These are phyloP conservation scores for Drosophila sechellia DNA, from an alignment of 1,140 invertebrate species.

Conservation along the genomic window DNA sequence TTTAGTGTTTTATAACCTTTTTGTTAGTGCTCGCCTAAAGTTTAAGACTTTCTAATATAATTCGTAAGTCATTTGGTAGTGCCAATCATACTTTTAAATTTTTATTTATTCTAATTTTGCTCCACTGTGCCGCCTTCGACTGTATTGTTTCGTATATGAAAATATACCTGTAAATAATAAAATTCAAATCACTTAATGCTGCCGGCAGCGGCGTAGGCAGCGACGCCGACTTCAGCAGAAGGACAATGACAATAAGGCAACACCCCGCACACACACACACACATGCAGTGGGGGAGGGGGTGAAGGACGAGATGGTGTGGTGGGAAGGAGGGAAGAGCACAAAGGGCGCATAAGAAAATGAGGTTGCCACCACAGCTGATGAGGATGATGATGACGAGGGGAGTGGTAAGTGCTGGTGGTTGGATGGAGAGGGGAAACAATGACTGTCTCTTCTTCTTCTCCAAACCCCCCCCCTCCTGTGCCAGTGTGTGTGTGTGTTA, in stretches of 20 bases:
- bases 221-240: slow-evolving; percentile 41
- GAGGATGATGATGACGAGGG: slow-evolving; percentile 41
- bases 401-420: background rate
- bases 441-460: slow-evolving; percentile 21
- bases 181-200: slow-evolving; percentile 82
- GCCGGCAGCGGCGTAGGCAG: slow-evolving; percentile 29
- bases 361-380: slow-evolving; percentile 78
- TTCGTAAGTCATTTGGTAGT: too few relatives aligned
- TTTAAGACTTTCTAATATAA: too few relatives aligned
- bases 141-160: slow-evolving; percentile 40
- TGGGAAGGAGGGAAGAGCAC: background rate
- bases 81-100: background rate
- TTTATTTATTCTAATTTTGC: background rate
- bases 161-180: slow-evolving; percentile 81
- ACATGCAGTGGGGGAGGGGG: background rate
- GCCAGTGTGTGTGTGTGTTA: slow-evolving; percentile 48
- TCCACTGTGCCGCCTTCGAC: slow-evolving; percentile 27
- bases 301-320: background rate
- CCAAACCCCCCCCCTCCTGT: background rate
- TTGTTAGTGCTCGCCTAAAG: background rate
- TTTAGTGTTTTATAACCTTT: background rate
- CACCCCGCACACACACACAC: slow-evolving; percentile 54
- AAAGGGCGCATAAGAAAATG: slow-evolving; percentile 54
- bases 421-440: slow-evolving; percentile 38
- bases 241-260: slow-evolving; percentile 77